Evolutionary conservation across 2,113 vertebrate genomes (phyloP).

Genomic region (Craseonycteris thonglongyai): DNA sequence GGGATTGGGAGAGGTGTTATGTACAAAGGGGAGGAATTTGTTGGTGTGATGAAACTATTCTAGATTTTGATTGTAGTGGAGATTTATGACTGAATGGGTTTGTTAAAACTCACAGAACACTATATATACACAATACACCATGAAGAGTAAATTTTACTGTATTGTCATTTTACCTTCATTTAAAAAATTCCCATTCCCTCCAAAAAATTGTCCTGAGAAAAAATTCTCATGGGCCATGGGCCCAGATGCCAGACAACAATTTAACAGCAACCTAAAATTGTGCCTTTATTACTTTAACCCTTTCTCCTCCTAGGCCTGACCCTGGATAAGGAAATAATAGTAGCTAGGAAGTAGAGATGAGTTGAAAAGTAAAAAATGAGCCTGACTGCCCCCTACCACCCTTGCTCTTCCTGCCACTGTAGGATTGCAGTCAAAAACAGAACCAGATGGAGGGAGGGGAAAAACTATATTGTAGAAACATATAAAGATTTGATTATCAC

Average conservation of each 20-base stretch:
- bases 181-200: neutral
- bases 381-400: neutral
- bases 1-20: neutral
- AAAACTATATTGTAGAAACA: neutral
- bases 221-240: neutral
- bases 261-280: neutral
- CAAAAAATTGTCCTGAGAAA: neutral
- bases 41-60: neutral
- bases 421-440: neutral
- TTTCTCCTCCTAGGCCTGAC: neutral
- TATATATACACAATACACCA: neutral
- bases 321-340: neutral
- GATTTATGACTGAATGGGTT: neutral
- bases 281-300: neutral
- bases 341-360: neutral
- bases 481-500: neutral
- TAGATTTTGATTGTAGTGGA: neutral
- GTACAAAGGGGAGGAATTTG: neutral
- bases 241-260: neutral
- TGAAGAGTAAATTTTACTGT: neutral
- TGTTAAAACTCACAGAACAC: slow-evolving; percentile 5
- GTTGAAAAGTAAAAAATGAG: neutral
- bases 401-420: fast-evolving
- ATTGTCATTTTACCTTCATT: neutral
- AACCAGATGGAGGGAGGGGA: neutral